Conservation (phyloP, 2,888 invertebrate species). For the Gandaritis pyraliata region DNA sequence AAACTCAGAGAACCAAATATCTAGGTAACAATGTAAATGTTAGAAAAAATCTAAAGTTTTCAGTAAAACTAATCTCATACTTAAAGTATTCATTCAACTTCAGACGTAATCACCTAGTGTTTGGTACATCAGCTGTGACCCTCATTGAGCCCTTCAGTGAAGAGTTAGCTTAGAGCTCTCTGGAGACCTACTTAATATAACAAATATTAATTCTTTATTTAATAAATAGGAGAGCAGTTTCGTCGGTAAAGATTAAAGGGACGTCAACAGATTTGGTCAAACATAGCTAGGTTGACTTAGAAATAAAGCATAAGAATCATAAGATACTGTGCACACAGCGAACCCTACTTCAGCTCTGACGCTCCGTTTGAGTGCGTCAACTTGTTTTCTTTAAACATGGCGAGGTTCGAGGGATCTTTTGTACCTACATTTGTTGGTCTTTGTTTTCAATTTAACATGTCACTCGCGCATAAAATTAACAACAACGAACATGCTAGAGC, state of each 20-base stretch:
- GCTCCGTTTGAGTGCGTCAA: conserved; percentile 73
- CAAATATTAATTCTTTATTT: conserved; percentile 49
- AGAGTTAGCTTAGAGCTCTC: conserved; percentile 33
- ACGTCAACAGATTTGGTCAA: conserved; percentile 79
- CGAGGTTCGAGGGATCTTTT: conserved; percentile 55
- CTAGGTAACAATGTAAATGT: no score
- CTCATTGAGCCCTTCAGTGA: conserved; percentile 21
- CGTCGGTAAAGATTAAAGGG: conserved; percentile 78
- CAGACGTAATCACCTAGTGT: conserved; percentile 9
- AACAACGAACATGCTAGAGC: background rate
- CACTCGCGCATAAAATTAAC: conserved; percentile 45
- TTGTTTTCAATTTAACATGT: conserved; percentile 47
- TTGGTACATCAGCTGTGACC: conserved; percentile 34
- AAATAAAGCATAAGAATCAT: conserved; percentile 83
- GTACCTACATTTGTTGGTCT: conserved; percentile 48
- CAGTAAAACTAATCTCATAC: no score
- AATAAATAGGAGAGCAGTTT: conserved; percentile 61
- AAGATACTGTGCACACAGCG: conserved; percentile 74
- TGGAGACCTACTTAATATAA: conserved; percentile 34
- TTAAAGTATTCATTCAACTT: background rate
- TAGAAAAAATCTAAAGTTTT: no score
- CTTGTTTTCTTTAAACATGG: conserved; percentile 80
- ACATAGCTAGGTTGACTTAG: conserved; percentile 77
- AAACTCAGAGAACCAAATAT: no score
- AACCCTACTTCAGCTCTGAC: conserved; percentile 73